Conservation (phyloP, 1,140 invertebrate species). For the Leptinotarsa texana region DNA sequence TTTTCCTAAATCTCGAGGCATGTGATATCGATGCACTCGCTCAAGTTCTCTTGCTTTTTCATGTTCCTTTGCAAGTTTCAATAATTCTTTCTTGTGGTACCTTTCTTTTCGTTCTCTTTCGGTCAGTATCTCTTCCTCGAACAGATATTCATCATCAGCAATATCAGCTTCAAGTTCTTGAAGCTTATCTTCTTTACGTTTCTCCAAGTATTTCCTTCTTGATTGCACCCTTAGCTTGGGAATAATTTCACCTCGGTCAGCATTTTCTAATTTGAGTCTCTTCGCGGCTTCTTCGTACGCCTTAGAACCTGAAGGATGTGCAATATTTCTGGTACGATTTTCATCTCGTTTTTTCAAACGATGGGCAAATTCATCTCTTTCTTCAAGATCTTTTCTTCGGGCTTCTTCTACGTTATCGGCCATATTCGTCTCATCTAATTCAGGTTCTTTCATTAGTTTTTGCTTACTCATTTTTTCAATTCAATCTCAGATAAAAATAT, state of each 20-base stretch:
- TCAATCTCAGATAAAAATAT: neutral
- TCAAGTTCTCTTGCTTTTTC: slow-evolving; percentile 90
- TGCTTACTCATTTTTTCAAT: neutral
- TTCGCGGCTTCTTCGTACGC: slow-evolving; percentile 92
- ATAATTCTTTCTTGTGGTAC: slow-evolving; percentile 88
- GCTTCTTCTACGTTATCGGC: slow-evolving; percentile 58
- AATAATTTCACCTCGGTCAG: slow-evolving; percentile 83
- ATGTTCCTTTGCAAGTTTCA: slow-evolving; percentile 93
- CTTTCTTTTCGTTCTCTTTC: slow-evolving; percentile 81
- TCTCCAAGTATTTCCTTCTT: slow-evolving; percentile 90
- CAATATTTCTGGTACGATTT: slow-evolving; percentile 82
- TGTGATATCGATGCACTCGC: slow-evolving; percentile 89
- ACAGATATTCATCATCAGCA: slow-evolving; percentile 95
- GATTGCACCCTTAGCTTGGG: slow-evolving; percentile 89
- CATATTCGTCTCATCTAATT: slow-evolving; percentile 59
- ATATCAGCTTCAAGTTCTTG: slow-evolving; percentile 94
- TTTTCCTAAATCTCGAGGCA: slow-evolving; percentile 81
- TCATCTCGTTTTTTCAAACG: slow-evolving; percentile 90
- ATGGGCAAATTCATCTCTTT: slow-evolving; percentile 92
- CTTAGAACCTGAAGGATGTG: slow-evolving; percentile 71
- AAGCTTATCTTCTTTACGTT: slow-evolving; percentile 95
- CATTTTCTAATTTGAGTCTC: slow-evolving; percentile 82
- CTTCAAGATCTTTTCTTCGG: slow-evolving; percentile 82
- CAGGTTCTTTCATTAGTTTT: slow-evolving; percentile 56
- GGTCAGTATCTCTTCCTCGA: slow-evolving; percentile 85